Conservation (phyloP, 2,113 vertebrate species). For the Crotalus tigris region DNA sequence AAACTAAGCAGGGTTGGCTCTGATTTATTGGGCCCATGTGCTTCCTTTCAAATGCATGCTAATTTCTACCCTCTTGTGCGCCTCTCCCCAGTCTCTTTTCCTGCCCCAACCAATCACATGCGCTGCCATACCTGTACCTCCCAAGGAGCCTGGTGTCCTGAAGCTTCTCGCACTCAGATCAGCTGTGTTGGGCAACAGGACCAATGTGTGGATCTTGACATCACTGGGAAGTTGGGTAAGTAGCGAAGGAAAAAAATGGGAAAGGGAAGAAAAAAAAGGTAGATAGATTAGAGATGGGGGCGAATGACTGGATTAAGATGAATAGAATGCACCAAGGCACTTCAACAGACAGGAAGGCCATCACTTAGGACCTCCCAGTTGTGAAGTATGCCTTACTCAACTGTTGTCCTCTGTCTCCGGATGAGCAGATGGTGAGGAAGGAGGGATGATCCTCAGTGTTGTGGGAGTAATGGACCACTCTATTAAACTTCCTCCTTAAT, state of each 20-base stretch:
- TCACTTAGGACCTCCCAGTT: not conserved
- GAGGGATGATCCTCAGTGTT: not conserved
- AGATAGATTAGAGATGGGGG: not conserved
- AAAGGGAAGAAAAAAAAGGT: not conserved
- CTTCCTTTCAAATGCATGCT: not conserved
- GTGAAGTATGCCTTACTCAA: not conserved
- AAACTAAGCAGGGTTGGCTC: not conserved
- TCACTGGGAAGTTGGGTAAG: conserved; percentile 20
- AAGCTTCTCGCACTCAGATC: conserved; percentile 17
- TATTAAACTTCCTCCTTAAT: not conserved
- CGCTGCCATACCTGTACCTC: conserved; percentile 16
- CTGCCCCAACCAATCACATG: conserved; percentile 15
- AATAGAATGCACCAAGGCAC: not conserved
- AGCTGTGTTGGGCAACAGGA: conserved; percentile 6
- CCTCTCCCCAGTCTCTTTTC: not conserved
- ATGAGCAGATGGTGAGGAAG: not conserved
- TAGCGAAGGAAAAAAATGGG: not conserved
- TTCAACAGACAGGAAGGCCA: not conserved
- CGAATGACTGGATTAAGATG: no score
- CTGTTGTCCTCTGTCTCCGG: not conserved
- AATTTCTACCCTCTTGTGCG: not conserved
- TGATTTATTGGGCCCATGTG: not conserved
- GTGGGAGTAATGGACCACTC: not conserved
- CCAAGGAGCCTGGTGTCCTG: conserved; percentile 24
- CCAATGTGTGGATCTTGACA: conserved; percentile 16